These are phyloP conservation scores for Anguilla marmorata DNA, from an alignment of 2,797 vertebrate species.

Conservation along the genomic window DNA sequence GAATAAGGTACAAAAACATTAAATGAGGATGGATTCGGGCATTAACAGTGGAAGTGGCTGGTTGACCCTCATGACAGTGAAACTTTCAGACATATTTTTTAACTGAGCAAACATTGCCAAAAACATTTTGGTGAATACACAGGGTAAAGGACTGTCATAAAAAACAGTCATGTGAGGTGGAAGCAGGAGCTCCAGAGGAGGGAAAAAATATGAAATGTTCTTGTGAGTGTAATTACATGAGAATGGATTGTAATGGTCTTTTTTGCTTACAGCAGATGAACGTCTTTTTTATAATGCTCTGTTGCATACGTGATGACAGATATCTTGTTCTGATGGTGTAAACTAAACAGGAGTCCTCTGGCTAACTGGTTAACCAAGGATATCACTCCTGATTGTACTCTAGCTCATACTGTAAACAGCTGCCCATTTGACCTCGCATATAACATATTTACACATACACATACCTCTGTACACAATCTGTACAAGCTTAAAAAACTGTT, in stretches of 20 bases:
- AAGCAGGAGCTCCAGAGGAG: neutral
- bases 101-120: too few species aligned
- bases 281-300: slow-evolving; percentile 21
- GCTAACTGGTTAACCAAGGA: neutral
- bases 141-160: neutral
- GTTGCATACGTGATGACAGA: neutral
- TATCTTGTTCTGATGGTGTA: neutral
- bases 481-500: slow-evolving; percentile 13
- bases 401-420: neutral
- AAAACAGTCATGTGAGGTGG: neutral
- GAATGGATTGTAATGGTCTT: neutral
- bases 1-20: neutral
- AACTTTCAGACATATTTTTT: neutral
- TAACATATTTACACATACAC: neutral
- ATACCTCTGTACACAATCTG: neutral
- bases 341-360: neutral
- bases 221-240: neutral
- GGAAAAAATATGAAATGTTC: neutral
- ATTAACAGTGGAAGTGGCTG: neutral
- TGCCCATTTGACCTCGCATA: slow-evolving; percentile 5
- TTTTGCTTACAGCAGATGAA: neutral
- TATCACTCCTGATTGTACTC: neutral
- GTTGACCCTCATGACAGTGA: neutral
- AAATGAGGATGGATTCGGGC: neutral
- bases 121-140: neutral